A percentile compares a stretch with the other conserved stretches of the same genome.
Evolutionary conservation across 1,140 invertebrate genomes (phyloP).

Genomic region (Elymnias hypermnestra): DNA sequence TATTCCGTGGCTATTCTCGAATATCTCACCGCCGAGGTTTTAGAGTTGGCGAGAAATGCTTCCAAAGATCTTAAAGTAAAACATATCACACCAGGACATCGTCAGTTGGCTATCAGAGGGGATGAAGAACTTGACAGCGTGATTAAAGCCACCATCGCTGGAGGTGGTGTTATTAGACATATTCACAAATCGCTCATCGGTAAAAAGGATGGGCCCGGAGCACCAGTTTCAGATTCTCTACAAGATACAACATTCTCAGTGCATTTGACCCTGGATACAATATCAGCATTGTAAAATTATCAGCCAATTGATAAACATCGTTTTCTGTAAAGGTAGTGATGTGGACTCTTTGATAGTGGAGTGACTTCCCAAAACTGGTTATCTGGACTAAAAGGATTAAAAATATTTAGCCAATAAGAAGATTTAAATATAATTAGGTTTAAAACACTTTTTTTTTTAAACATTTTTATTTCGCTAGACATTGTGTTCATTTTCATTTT

Average conservation of each 20-base stretch:
- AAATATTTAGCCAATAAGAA: conserved; percentile 58
- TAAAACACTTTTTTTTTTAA: conserved; percentile 56
- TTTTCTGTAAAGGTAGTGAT: conserved; percentile 60
- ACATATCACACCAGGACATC: conserved; percentile 99
- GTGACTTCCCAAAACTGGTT: conserved; percentile 57
- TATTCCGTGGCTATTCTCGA: conserved; percentile 99
- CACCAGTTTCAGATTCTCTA: conserved; percentile 48
- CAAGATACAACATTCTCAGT: conserved; percentile 21
- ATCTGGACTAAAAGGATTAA: conserved; percentile 67
- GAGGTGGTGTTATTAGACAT: conserved; percentile 99
- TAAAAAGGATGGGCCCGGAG: conserved; percentile 89
- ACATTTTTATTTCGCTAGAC: conserved; percentile 48
- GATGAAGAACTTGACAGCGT: conserved; percentile 99
- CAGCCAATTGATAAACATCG: conserved; percentile 58
- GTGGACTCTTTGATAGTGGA: conserved; percentile 46
- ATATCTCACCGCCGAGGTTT: conserved; percentile 98
- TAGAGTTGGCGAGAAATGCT: too few relatives aligned
- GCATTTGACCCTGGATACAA: conserved; percentile 53
- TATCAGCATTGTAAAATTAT: conserved; percentile 48
- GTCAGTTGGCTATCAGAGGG: conserved; percentile 98
- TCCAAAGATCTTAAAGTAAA: too few relatives aligned
- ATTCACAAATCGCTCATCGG: conserved; percentile 99
- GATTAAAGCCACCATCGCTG: conserved; percentile 99
- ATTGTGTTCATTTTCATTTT: conserved; percentile 37
- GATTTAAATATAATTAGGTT: conserved; percentile 65